These are phyloP conservation scores for Deladenus siricidicola DNA, from an alignment of 2,888 invertebrate genomes.

Conservation along the genomic window DNA sequence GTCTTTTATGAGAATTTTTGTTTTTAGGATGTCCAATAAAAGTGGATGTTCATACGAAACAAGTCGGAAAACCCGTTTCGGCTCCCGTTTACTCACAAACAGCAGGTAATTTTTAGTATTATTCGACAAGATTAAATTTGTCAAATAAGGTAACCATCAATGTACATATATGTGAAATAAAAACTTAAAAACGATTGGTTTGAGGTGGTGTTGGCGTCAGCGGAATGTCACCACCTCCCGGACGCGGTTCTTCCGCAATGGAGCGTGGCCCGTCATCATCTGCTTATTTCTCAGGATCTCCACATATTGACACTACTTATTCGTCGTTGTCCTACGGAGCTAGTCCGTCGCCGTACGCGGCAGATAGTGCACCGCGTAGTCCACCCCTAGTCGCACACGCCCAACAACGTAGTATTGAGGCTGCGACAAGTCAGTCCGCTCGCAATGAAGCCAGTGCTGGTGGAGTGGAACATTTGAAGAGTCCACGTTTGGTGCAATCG, in stretches of 20 bases:
- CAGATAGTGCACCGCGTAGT: constrained; percentile 11
- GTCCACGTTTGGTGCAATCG: constrained; percentile 1
- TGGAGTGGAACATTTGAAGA: neutral
- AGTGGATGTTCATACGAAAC: constrained; percentile 51
- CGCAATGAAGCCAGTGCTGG: neutral
- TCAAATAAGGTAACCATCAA: neutral
- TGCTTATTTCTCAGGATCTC: constrained; percentile 28
- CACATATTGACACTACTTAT: constrained; percentile 18
- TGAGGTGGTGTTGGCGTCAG: constrained; percentile 15
- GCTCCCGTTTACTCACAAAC: constrained; percentile 28
- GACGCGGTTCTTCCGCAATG: constrained; percentile 11
- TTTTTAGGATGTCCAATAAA: constrained; percentile 48
- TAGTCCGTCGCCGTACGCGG: constrained; percentile 18
- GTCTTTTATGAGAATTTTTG: neutral
- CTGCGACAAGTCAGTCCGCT: neutral
- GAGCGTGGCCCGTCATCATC: constrained; percentile 25
- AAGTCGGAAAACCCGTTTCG: constrained; percentile 48
- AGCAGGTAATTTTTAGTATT: constrained; percentile 1
- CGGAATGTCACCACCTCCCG: constrained; percentile 17
- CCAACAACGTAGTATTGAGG: constrained; percentile 3
- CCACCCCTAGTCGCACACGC: constrained; percentile 14
- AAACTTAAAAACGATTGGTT: neutral
- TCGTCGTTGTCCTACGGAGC: constrained; percentile 23
- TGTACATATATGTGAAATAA: neutral
- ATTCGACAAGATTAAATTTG: neutral